Conservation (phyloP, 1,140 invertebrate species). For the Brachystomella parvula region DNA sequence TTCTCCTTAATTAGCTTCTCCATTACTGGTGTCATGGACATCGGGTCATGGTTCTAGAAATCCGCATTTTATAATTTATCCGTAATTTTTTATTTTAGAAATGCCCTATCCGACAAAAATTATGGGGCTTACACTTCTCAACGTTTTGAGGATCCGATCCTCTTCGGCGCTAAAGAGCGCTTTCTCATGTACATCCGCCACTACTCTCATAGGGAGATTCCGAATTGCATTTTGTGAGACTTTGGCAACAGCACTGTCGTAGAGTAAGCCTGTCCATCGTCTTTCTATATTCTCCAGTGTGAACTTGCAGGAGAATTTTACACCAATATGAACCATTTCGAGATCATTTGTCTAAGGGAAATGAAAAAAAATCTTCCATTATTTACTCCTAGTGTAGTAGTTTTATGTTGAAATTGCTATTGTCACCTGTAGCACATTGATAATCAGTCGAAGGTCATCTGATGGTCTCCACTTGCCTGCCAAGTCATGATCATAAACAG, state of each 20-base stretch:
- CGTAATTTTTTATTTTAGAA: neutral
- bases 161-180: constrained; percentile 83
- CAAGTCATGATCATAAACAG: neutral
- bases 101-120: neutral
- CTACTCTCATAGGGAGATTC: constrained; percentile 83
- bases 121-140: constrained; percentile 64
- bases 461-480: constrained; percentile 77
- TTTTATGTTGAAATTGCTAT: neutral
- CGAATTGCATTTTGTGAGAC: constrained; percentile 85
- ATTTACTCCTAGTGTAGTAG: too few relatives aligned
- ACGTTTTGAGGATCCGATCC: constrained; percentile 72
- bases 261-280: constrained; percentile 89
- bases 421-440: constrained; percentile 80
- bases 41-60: constrained; percentile 8
- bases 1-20: constrained; percentile 52
- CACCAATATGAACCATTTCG: constrained; percentile 74
- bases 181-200: constrained; percentile 74
- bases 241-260: constrained; percentile 77
- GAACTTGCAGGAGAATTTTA: constrained; percentile 94
- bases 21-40: constrained; percentile 80
- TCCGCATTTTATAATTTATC: neutral
- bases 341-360: constrained; percentile 68
- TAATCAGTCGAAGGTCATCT: constrained; percentile 88
- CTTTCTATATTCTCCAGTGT: constrained; percentile 88
- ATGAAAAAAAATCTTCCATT: too few relatives aligned